Evolutionary conservation across 2,888 invertebrate genomes (phyloP).

Genomic region (Cantharis rustica): DNA sequence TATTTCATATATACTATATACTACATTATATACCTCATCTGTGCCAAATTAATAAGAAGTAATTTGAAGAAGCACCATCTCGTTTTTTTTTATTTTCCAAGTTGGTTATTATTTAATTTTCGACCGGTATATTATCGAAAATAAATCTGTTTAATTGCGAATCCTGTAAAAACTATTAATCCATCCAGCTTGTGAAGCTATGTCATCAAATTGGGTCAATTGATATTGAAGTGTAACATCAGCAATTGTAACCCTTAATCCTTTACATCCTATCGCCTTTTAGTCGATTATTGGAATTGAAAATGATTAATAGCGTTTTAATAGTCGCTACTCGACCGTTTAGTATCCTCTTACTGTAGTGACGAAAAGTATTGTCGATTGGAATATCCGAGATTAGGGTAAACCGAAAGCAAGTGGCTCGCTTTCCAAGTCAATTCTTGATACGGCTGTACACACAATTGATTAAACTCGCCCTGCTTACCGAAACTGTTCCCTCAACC

Average conservation of each 20-base stretch:
- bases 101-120: not conserved
- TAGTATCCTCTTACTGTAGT: slow-evolving; percentile 2
- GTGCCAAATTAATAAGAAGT: not conserved
- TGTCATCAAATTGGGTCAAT: not conserved
- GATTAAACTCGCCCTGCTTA: slow-evolving; percentile 46
- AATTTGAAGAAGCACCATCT: not conserved
- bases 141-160: not conserved
- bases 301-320: slow-evolving; percentile 16
- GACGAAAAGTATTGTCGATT: not conserved
- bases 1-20: not conserved
- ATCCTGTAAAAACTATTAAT: not conserved
- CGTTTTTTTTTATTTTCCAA: not conserved
- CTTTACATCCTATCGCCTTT: slow-evolving; percentile 14
- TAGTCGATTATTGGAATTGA: slow-evolving; percentile 13
- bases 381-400: slow-evolving; percentile 30
- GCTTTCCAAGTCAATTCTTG: slow-evolving; percentile 43
- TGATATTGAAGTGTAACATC: slow-evolving; percentile 4
- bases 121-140: not conserved
- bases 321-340: slow-evolving; percentile 12
- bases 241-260: slow-evolving; percentile 18
- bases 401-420: slow-evolving; percentile 40
- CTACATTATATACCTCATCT: not conserved
- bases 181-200: not conserved
- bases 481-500: slow-evolving; percentile 34
- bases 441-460: slow-evolving; percentile 47